Evolutionary conservation across 1,140 invertebrate genomes (phyloP), one percentile per base, ranked within the genome.

Genomic region (Proctacanthus coquilletti): DNA sequence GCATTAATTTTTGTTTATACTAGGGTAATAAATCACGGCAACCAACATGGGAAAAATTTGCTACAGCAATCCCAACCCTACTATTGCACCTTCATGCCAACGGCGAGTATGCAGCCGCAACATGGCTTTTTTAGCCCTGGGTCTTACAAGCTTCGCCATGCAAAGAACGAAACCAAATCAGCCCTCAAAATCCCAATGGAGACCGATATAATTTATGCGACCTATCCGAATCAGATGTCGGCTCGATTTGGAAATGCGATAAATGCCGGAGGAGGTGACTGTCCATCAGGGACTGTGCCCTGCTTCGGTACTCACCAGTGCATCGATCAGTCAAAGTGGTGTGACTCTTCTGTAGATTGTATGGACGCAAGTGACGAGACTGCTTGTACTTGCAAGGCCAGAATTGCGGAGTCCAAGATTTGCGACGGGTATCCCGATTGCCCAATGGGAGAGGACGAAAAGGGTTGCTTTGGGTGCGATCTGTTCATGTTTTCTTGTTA

Each of bases 361-460:
- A 47, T 58, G 10, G 86, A 92, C 55, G 75, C 71, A 4, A 84
- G 79, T 43, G 87, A 93, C 53, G 87, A 93, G 62, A 60, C 60
- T 0, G 65, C 64, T 31, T 91, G 86, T 48, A 68, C 72, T 3
- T 87, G 83, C 46, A 71, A 63, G 39, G 54, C 71, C 17, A 69
- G 80, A 18, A 64, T 87, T 13, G 63, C 66, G 11, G 63, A 63
- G 41, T 56, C 68, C 5, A 68, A 74, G 43, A 44, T 77, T 0
- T 93, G 88, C 56, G 87, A 94, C 61, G 79, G 80, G 17, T 84
- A 79, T 44, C 71, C 73, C 21, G 82, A 86, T 50, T 85, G 76
- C 49, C 75, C 75, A 0, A 66, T 71, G 48, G 77, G 76, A 5
- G 78, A 82, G 62, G 84, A 87, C 49, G 84, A 87, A 61, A 50